phyloP scores from a whole-genome alignment of 2,888 invertebrate genomes.

The Eristalis tenax region DNA sequence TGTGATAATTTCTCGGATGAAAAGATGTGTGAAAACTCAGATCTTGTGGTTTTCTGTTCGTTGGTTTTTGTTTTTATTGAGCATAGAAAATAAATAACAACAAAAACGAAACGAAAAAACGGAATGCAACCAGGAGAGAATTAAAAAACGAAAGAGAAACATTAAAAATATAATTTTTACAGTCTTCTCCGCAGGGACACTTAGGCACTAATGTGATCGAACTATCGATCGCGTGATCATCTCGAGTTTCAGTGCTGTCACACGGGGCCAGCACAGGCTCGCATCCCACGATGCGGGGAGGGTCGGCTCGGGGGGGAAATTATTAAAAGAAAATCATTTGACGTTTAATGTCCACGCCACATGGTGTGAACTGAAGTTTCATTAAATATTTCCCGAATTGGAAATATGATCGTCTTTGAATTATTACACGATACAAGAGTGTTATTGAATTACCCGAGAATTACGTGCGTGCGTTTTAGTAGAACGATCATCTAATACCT shows the following conservation, averaged over 20 bases:
- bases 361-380: conserved; percentile 44
- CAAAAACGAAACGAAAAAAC: background rate
- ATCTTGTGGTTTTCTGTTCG: background rate
- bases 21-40: conserved; percentile 58
- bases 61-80: conserved; percentile 15
- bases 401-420: conserved; percentile 57
- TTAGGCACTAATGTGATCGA: conserved; percentile 30
- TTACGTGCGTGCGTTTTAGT: conserved; percentile 35
- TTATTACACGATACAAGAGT: conserved; percentile 11
- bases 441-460: conserved; percentile 15
- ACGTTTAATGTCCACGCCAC: conserved; percentile 49
- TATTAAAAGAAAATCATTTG: conserved; percentile 42
- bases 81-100: conserved; percentile 20
- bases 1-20: conserved; percentile 59
- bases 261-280: background rate
- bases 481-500: conserved; percentile 2
- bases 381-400: conserved; percentile 13
- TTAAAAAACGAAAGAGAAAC: background rate
- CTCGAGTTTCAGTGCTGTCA: conserved; percentile 53
- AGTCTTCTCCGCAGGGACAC: conserved; percentile 50
- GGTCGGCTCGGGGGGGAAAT: background rate
- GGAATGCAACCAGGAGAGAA: background rate
- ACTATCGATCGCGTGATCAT: conserved; percentile 44
- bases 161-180: conserved; percentile 47
- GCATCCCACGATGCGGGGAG: background rate